phyloP scores from a whole-genome alignment of 2,888 invertebrate species.

The Agapetus fuscipes region DNA sequence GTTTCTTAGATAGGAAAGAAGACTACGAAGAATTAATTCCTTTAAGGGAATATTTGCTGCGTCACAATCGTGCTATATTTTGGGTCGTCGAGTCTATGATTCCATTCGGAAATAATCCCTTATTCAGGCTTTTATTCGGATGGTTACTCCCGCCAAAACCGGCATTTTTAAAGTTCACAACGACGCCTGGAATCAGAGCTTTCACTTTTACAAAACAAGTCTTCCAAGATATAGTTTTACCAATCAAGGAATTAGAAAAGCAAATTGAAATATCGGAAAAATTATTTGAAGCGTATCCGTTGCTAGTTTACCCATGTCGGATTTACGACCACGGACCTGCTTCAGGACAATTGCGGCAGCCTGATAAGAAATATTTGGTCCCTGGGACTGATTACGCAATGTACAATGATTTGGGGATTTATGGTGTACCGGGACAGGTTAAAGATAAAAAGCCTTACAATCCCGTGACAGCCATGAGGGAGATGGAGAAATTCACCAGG shows the following conservation, averaged over 20 bases:
- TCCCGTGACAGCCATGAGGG: conserved; percentile 54
- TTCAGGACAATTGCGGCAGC: conserved; percentile 49
- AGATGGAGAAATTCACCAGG: conserved; percentile 60
- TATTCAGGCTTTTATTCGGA: conserved; percentile 53
- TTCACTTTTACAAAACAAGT: conserved; percentile 63
- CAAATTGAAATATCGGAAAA: conserved; percentile 50
- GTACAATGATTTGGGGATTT: conserved; percentile 62
- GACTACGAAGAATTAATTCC: conserved; percentile 52
- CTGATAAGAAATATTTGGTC: conserved; percentile 46
- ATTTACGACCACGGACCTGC: conserved; percentile 52
- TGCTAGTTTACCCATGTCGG: conserved; percentile 60
- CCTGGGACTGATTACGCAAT: conserved; percentile 57
- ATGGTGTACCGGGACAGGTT: conserved; percentile 57
- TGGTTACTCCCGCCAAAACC: conserved; percentile 63
- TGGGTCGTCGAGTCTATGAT: conserved; percentile 67
- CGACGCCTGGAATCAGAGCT: conserved; percentile 55
- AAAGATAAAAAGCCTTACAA: conserved; percentile 50
- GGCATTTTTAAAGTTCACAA: conserved; percentile 62
- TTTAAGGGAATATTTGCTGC: conserved; percentile 50
- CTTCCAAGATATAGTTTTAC: conserved; percentile 62
- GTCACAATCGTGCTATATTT: conserved; percentile 60
- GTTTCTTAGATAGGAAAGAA: conserved; percentile 40
- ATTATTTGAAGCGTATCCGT: conserved; percentile 55
- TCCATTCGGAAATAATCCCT: conserved; percentile 55
- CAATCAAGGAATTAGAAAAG: conserved; percentile 52